phyloP scores from a whole-genome alignment of 1,140 invertebrate species.

The Drosophila sp. region DNA sequence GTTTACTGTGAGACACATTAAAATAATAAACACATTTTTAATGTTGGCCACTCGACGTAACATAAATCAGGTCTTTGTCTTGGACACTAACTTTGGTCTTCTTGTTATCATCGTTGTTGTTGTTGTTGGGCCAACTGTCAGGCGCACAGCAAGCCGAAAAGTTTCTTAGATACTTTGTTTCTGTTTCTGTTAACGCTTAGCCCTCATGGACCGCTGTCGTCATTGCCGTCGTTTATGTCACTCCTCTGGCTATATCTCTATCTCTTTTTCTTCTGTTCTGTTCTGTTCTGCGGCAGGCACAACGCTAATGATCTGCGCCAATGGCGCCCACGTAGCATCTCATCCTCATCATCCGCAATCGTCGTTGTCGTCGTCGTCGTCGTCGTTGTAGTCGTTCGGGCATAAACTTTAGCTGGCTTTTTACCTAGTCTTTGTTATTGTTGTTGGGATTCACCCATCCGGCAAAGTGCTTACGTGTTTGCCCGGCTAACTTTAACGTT shows the following conservation, averaged over 20 bases:
- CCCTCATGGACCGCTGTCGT: conserved; percentile 38
- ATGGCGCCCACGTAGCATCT: conserved; percentile 64
- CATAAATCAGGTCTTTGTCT: conserved; percentile 70
- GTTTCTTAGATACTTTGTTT: conserved; percentile 38
- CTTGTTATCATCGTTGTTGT: conserved; percentile 1
- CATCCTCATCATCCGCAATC: conserved; percentile 20
- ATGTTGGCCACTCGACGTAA: conserved; percentile 40
- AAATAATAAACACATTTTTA: conserved; percentile 74
- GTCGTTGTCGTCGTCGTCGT: conserved; percentile 20
- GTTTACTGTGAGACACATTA: conserved; percentile 49
- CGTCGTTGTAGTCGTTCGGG: conserved; percentile 4
- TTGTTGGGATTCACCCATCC: conserved; percentile 10
- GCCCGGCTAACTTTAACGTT: neutral
- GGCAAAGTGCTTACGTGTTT: conserved; percentile 43
- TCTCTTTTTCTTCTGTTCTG: conserved; percentile 14
- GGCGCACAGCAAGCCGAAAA: conserved; percentile 36
- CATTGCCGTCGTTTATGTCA: conserved; percentile 46
- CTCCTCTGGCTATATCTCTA: conserved; percentile 3
- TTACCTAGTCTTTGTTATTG: conserved; percentile 5
- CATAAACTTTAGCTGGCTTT: conserved; percentile 41
- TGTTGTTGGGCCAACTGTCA: conserved; percentile 45
- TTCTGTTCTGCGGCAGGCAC: conserved; percentile 34
- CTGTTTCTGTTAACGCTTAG: conserved; percentile 43
- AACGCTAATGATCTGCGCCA: conserved; percentile 69
- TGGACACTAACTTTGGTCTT: conserved; percentile 48